Evolutionary conservation across 2,888 invertebrate species (phyloP), one percentile per base, ranked within the genome.

Genomic region (Calameuta idolon): DNA sequence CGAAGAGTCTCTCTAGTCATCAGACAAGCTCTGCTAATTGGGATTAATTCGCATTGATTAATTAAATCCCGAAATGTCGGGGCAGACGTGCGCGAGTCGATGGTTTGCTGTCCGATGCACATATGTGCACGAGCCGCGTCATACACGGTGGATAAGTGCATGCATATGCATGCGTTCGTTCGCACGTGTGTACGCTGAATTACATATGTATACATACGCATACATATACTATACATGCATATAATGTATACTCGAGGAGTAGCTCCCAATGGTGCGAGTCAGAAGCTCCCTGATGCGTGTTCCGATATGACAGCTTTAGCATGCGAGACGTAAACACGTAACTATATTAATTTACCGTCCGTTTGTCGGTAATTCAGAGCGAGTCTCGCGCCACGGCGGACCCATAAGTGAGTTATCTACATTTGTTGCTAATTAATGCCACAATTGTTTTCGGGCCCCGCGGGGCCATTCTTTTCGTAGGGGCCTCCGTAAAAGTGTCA

Each of bases 1-100:
- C 84, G 84, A 84, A 81, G 82, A 84, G 84, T 84, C 82, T 82
- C 55, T 73, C 76, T 23, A 37, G 71, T 76, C 76, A 75, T 84
- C 85, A 82, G 83, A 84, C 88, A 87, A 86, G 87, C 81, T 84
- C 83, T 84, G 80, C 87, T 89, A 89, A 89, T 89, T 89, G 88
- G 89, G 87, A 89, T 88, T 89, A 89, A 89, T 89, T 88, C 84
- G 85, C 83, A 82, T 85, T 89, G 87, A 89, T 89, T 89, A 89
- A 89, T 89, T 88, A 86, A 89, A 89, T 89, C 88, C 84, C 83
- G 83, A 83, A 83, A 86, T 83, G 81, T 83, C 78, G 80, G 81
- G 81, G 77, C 82, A 77, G 83, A 82, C 81, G 79, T 80, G 80
- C 76, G 74, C 76, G 69, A 75, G 74, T 76, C 76, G n/a, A 74